Conservation (phyloP, 1,140 invertebrate genomes). For the Acromyrmex echinatior region DNA sequence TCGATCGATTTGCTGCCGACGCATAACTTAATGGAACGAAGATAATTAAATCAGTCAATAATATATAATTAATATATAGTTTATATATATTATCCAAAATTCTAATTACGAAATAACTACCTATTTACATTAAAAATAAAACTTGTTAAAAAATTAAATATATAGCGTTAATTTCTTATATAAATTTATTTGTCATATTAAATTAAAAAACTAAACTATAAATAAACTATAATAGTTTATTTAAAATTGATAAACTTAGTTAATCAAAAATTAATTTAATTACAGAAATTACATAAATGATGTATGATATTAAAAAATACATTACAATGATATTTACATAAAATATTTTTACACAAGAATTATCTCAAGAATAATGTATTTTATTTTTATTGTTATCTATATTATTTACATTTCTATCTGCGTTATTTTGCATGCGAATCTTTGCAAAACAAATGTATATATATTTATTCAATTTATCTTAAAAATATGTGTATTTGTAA, state of each 20-base stretch:
- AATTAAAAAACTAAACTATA: neutral
- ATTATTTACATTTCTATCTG: neutral
- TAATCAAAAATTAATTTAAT: no score
- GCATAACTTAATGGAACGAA: no score
- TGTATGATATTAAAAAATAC: neutral
- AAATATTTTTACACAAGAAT: neutral
- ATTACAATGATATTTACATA: neutral
- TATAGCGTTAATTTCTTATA: neutral
- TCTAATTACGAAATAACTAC: neutral
- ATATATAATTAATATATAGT: neutral
- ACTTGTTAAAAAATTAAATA: neutral
- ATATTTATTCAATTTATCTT: conserved; percentile 2
- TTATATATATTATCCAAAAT: neutral
- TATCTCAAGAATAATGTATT: neutral
- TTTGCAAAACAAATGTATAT: neutral
- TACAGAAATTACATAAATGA: neutral
- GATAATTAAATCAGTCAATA: no score
- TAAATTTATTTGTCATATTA: neutral
- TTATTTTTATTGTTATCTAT: neutral
- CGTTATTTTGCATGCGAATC: neutral
- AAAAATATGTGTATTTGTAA: neutral
- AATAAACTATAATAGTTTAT: no score
- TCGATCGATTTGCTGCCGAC: no score
- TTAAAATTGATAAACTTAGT: no score
- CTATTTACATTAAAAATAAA: conserved; percentile 1